These are phyloP conservation scores for Trachythela sp. DNA, from an alignment of 64 coral and sea anemone genomes.

Conservation along the genomic window DNA sequence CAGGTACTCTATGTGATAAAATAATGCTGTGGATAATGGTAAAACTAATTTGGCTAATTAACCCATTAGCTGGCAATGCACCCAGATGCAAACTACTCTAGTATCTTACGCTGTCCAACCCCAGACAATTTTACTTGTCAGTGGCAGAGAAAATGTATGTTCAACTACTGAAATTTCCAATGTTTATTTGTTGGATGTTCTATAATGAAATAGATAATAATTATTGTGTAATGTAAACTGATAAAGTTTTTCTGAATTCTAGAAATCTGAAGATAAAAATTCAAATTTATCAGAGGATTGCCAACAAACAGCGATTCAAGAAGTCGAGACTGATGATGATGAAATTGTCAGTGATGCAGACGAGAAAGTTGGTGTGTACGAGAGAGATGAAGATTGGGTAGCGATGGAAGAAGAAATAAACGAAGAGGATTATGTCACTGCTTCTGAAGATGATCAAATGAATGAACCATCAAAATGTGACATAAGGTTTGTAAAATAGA, in stretches of 20 bases:
- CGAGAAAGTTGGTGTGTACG: background rate
- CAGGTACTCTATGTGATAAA: background rate
- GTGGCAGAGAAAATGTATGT: no score
- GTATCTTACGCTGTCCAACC: background rate
- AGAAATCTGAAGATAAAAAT: slow-evolving; percentile 10
- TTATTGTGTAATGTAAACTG: no score
- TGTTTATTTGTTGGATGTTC: slow-evolving; percentile 11
- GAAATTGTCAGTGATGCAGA: background rate
- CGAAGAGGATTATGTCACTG: background rate
- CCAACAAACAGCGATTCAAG: background rate
- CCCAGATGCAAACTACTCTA: no score
- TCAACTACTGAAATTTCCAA: background rate
- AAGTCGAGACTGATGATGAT: background rate
- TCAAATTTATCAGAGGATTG: background rate
- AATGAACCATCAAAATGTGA: no score
- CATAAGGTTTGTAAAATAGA: no score
- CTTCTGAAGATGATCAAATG: no score
- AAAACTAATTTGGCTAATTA: no score
- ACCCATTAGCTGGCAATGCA: no score
- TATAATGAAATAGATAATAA: background rate
- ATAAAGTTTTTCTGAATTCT: background rate
- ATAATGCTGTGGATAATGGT: no score
- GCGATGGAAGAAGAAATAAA: background rate
- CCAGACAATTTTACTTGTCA: background rate
- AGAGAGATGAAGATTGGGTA: background rate